Evolutionary conservation across 1,140 invertebrate genomes (phyloP).

Genomic region (Philotrypesis tridentata): DNA sequence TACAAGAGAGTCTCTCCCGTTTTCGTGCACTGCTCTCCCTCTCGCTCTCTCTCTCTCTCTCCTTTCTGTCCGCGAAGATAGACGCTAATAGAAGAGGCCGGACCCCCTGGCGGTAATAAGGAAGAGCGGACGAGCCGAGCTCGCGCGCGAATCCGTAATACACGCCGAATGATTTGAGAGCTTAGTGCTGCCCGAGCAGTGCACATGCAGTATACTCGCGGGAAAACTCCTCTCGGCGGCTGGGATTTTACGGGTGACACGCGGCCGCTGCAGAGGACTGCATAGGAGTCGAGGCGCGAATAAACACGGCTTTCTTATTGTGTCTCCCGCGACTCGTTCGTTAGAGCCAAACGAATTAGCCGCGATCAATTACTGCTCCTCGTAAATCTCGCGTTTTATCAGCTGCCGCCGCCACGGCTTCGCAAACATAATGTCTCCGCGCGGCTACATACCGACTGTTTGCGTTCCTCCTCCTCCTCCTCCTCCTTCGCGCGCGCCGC

Average conservation of each 20-base stretch:
- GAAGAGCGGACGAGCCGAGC: neutral
- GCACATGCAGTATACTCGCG: too few species aligned
- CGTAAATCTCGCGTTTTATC: slow-evolving; percentile 26
- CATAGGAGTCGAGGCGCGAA: too few species aligned
- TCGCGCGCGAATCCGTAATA: slow-evolving; percentile 1
- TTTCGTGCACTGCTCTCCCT: neutral
- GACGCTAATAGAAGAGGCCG: slow-evolving; percentile 13
- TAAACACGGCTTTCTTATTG: neutral
- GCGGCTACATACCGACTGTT: too few species aligned
- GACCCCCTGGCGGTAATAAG: slow-evolving; percentile 5
- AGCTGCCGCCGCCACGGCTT: too few species aligned
- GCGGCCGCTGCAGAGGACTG: neutral
- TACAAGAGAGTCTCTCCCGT: neutral
- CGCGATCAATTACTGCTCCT: neutral
- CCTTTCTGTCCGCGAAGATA: slow-evolving; percentile 10
- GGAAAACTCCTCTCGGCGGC: too few species aligned
- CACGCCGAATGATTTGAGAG: neutral
- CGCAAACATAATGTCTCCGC: too few species aligned
- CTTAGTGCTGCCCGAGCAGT: too few species aligned
- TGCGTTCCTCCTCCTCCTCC: too few species aligned
- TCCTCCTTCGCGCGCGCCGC: too few species aligned
- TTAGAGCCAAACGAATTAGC: neutral
- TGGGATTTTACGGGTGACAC: neutral
- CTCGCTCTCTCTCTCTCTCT: neutral
- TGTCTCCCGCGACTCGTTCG: neutral